These are phyloP conservation scores for Zootoca vivipara DNA, from an alignment of 2,113 vertebrate genomes.

Conservation along the genomic window DNA sequence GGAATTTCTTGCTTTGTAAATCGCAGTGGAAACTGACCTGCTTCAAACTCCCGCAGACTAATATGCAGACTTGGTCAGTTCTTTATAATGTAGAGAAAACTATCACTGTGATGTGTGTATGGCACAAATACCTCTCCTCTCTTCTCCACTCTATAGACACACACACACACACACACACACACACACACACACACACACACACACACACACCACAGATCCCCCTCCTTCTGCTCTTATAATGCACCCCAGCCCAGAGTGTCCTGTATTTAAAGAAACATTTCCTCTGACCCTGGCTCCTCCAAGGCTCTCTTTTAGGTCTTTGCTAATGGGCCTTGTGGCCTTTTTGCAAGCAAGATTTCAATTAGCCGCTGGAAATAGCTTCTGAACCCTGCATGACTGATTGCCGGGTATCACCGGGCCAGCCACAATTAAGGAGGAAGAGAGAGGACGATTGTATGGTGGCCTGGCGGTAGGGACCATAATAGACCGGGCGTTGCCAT, in stretches of 20 bases:
- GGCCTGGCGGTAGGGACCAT: slow-evolving; percentile 26
- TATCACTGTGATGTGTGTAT: neutral
- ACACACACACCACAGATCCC: neutral
- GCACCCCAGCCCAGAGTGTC: neutral
- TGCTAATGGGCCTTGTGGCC: slow-evolving; percentile 18
- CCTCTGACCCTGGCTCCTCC: neutral
- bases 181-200: neutral
- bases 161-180: neutral
- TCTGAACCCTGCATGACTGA: slow-evolving; percentile 27
- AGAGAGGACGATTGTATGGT: slow-evolving; percentile 31
- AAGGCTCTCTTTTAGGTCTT: slow-evolving; percentile 21
- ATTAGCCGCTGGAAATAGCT: slow-evolving; percentile 38
- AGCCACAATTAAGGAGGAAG: slow-evolving; percentile 34
- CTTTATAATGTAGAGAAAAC: neutral
- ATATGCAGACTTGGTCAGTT: neutral
- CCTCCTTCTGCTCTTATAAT: neutral
- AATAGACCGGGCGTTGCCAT: slow-evolving; percentile 31
- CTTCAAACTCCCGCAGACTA: too few species aligned
- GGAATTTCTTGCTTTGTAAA: neutral
- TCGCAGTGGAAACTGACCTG: neutral
- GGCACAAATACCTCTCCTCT: neutral
- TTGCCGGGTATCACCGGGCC: slow-evolving; percentile 35
- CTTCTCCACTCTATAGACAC: neutral
- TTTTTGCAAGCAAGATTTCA: slow-evolving; percentile 35
- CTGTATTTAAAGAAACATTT: slow-evolving; percentile 17